phyloP scores from a whole-genome alignment of 2,113 vertebrate species.

The Zapus hudsonius region DNA sequence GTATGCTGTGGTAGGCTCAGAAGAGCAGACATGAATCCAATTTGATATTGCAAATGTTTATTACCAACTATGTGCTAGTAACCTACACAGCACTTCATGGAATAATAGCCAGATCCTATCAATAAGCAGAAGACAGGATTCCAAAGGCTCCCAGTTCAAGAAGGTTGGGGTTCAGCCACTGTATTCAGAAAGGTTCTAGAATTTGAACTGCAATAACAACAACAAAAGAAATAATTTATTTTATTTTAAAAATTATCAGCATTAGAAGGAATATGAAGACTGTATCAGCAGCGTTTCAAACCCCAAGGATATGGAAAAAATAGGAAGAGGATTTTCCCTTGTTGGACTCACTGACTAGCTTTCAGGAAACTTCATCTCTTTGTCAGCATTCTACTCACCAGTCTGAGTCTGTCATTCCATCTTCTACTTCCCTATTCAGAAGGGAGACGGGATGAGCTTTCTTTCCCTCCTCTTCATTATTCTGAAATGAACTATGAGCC shows the following conservation, averaged over 20 bases:
- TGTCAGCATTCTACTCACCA: not conserved
- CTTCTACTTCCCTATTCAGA: not conserved
- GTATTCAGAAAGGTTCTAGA: not conserved
- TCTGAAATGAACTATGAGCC: not conserved
- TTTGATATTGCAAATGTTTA: conserved; percentile 54
- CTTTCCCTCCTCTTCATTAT: not conserved
- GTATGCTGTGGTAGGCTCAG: conserved; percentile 28
- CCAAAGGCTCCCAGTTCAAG: not conserved
- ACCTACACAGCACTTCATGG: not conserved
- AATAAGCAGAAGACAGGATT: not conserved
- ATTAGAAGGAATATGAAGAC: not conserved
- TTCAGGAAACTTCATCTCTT: not conserved
- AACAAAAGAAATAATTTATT: not conserved
- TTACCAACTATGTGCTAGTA: conserved; percentile 42
- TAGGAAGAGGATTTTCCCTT: not conserved
- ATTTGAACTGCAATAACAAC: not conserved
- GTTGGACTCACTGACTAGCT: not conserved
- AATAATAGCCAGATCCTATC: conserved; percentile 27
- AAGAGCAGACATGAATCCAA: conserved; percentile 46
- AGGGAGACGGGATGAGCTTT: not conserved
- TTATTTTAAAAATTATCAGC: not conserved
- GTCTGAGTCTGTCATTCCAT: not conserved
- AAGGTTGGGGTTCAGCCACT: not conserved
- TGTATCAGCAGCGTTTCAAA: not conserved
- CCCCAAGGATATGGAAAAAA: not conserved